Evolutionary conservation across 2,888 invertebrate species (phyloP), one percentile per base, ranked within the genome.

Genomic region (Brachypterus glaber): DNA sequence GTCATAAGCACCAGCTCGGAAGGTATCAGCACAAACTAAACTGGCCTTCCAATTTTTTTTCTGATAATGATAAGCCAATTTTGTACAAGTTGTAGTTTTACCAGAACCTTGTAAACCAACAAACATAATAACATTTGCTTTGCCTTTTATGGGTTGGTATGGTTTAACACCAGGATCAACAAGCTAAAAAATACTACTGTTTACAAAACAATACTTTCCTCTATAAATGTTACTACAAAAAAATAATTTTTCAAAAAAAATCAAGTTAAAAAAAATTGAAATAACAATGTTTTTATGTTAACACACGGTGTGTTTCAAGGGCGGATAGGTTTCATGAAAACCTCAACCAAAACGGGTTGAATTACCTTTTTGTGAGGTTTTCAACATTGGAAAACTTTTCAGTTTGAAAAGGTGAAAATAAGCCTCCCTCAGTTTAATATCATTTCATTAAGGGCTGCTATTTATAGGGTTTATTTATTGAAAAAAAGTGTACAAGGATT

Each of bases 1-100:
- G 72, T 99, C 98, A 59, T 97, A 99, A 44, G 98, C 98, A 66
- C 98, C 98, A 55, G 98, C 98, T 70, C 98, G 81, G 72, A 98
- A 99, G 32, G 98, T 98, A 67, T 98, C 98, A 3, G 98, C 98
- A 69, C 98, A 98, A 18, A 98, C 96, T 33, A 98, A 72, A 61
- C 92, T 93, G 15, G 96, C 91, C 64, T 98, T 98, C 98, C 98
- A 98, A 55, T 96, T 96, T 67, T 97, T 97, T 60, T 93, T 89
- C 63, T 95, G 79, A 68, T 97, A 99, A 68, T 96, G 88, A 68
- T 98, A 98, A 12, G 98, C 98, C 58, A 99, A 71, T 73, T 99
- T 98, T 46, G 97, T 98, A 71, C 98, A 99, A 1, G 97, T 96
- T 15, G 98, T 98, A 0, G 98, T 99, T 74, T 99, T 98, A 50